Evolutionary conservation across 2,888 invertebrate genomes (phyloP).

Genomic region (Chelonus formosanus): DNA sequence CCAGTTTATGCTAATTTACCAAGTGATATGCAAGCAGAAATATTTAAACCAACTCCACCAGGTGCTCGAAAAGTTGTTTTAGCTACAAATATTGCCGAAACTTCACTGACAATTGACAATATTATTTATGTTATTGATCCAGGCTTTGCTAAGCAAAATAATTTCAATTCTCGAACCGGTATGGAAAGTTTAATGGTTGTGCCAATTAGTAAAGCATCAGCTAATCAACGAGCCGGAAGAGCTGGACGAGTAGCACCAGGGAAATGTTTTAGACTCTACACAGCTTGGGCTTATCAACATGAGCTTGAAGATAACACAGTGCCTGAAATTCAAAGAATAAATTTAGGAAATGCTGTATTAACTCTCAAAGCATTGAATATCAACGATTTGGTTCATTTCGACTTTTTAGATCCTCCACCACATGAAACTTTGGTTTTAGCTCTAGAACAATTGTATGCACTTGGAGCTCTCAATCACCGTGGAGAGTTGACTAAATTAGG

Average conservation of each 20-base stretch:
- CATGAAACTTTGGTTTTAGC: constrained; percentile 92
- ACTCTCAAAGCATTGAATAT: constrained; percentile 97
- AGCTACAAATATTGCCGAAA: constrained; percentile 99
- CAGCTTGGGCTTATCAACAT: constrained; percentile 98
- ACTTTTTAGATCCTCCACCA: constrained; percentile 98
- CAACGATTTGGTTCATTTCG: constrained; percentile 97
- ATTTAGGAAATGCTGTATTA: constrained; percentile 94
- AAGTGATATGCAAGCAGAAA: constrained; percentile 98
- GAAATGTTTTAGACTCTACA: constrained; percentile 97
- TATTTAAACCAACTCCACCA: constrained; percentile 97
- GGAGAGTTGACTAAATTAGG: constrained; percentile 98
- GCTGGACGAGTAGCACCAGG: constrained; percentile 97
- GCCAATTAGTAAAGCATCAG: constrained; percentile 98
- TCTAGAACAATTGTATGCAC: constrained; percentile 95
- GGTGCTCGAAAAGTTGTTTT: constrained; percentile 95
- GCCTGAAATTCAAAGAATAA: constrained; percentile 98
- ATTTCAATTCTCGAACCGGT: constrained; percentile 96
- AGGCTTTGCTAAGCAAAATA: constrained; percentile 99
- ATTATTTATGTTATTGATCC: constrained; percentile 99
- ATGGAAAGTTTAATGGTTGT: constrained; percentile 99
- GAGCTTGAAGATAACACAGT: constrained; percentile 98
- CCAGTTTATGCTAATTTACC: constrained; percentile 99
- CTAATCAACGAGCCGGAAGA: constrained; percentile 93
- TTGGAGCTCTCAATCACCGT: constrained; percentile 96
- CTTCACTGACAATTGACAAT: constrained; percentile 98